phyloP scores from a whole-genome alignment of 2,888 invertebrate genomes.

The Acheta domesticus region DNA sequence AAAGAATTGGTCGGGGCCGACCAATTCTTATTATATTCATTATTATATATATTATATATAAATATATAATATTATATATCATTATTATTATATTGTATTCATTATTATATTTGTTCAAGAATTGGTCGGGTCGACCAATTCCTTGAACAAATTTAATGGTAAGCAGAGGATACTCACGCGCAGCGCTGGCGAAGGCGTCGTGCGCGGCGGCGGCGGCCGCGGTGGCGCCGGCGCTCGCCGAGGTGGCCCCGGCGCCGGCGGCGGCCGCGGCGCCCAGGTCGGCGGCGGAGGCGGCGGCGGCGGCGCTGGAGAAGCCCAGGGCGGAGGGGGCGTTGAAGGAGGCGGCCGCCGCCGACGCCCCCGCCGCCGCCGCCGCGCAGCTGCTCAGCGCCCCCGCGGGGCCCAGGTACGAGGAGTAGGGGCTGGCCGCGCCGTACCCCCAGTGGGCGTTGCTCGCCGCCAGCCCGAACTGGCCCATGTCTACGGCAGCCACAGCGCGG shows the following conservation, averaged over 20 bases:
- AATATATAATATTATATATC: too few species aligned
- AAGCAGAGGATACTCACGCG: conserved; percentile 43
- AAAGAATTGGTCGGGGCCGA: too few species aligned
- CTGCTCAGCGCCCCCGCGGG: conserved; percentile 69
- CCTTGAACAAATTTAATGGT: too few species aligned
- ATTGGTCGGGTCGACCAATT: too few species aligned
- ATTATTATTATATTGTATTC: too few species aligned
- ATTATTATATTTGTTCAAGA: too few species aligned
- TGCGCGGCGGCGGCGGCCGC: conserved; percentile 47
- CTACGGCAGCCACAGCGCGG: conserved; percentile 50
- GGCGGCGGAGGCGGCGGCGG: conserved; percentile 45
- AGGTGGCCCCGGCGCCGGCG: conserved; percentile 42
- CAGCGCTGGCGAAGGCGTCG: conserved; percentile 49
- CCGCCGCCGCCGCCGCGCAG: conserved; percentile 51
- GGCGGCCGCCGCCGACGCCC: conserved; percentile 41
- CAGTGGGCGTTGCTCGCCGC: conserved; percentile 83
- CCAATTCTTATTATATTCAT: too few species aligned
- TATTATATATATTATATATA: too few species aligned
- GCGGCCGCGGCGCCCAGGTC: conserved; percentile 28
- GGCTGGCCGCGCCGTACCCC: conserved; percentile 82
- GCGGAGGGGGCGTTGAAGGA: conserved; percentile 33
- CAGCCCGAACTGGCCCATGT: conserved; percentile 82
- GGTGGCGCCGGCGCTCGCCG: conserved; percentile 29
- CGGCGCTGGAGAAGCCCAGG: conserved; percentile 37
- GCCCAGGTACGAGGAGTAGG: conserved; percentile 80